These are phyloP conservation scores for Cacatua alba DNA, from an alignment of 2,113 vertebrate genomes.

Conservation along the genomic window DNA sequence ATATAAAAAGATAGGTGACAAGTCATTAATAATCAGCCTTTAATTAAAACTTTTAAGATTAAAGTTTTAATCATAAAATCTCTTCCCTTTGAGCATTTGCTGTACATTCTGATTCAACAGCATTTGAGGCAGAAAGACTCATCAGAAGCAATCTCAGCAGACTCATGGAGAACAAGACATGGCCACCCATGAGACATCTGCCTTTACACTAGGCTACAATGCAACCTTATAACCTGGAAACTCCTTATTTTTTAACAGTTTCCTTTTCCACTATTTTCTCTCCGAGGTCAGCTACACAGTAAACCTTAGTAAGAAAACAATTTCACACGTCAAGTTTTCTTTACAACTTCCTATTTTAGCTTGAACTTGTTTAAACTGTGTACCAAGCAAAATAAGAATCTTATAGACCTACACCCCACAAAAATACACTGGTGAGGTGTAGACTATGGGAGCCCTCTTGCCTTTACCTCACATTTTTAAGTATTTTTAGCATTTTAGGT, in stretches of 20 bases:
- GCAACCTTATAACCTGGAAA: neutral
- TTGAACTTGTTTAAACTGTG: neutral
- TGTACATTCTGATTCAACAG: neutral
- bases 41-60: neutral
- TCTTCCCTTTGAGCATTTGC: neutral
- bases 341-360: neutral
- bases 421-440: neutral
- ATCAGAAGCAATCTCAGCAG: neutral
- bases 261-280: neutral
- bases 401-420: neutral
- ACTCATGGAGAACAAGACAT: fast-evolving
- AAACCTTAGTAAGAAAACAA: neutral
- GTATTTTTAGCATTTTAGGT: fast-evolving
- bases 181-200: fast-evolving
- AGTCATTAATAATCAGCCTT: neutral
- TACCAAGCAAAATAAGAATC: neutral
- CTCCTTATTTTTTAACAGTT: neutral
- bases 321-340: neutral
- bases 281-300: neutral
- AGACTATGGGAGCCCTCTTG: neutral
- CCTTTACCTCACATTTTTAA: neutral
- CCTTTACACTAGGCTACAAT: neutral
- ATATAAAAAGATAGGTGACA: neutral
- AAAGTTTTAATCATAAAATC: neutral
- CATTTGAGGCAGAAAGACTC: neutral